Evolutionary conservation across 2,888 invertebrate genomes (phyloP), one percentile per base, ranked within the genome.

Genomic region (Lamellibrachia satsuma): DNA sequence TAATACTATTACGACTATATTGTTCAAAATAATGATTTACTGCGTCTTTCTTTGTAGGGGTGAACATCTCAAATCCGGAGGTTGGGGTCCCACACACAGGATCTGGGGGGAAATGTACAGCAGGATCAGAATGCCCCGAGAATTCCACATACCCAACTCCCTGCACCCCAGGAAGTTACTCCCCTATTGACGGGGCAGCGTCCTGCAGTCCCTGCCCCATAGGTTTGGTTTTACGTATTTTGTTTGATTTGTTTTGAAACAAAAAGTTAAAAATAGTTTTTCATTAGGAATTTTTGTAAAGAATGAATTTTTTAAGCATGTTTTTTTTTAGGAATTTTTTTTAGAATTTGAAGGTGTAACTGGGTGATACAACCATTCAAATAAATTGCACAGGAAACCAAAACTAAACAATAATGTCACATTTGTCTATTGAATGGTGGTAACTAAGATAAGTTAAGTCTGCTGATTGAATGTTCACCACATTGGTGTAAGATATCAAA

Each of bases 151-250:
- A 93, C 92, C 95, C 95, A 0, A 93, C 94, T 90, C 96, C 96
- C 6, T 96, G 96, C 93, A 95, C 95, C 7, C 95, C 96, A 3
- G 96, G 96, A n/a, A 95, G 95, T 39, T 96, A 96, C 94, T 95
- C 95, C 95, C 95, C 95, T 2, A 93, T 94, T 15, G 92, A 90
- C 7, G 95, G 94, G 15, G 94, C 94, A 91, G 93, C 94, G 2
- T 91, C 93, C 11, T 96, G 96, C 92, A 93, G 94, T 2, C 91
- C 94, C 51, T 96, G 96, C 92, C 95, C 96, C 90, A 93, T 93
- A 93, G 96, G 95, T 95, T 93, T 91, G 91, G n/a, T n/a, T 51
- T 60, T 92, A 27, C 91, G 11, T 39, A 91, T 39, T 91, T 39
- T 39, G 39, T 39, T 39, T 39, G 39, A 39, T 39, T 39, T 39